Base-by-base conservation (phyloP, 2,113 vertebrate genomes). In the Ochotona princeps region DNA sequence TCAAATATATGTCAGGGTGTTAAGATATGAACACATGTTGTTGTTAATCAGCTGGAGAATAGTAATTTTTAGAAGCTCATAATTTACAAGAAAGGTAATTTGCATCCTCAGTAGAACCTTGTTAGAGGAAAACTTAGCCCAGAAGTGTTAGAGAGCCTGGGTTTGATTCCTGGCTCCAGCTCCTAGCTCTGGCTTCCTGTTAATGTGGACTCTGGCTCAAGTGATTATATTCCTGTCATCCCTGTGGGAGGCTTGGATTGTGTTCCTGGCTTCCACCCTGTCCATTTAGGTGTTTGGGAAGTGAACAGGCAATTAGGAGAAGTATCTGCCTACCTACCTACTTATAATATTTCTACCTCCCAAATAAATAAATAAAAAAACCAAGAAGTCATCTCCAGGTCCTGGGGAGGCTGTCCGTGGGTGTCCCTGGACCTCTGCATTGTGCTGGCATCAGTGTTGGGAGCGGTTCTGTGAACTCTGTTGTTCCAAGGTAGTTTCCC, bases 91-190 rank as follows among this genome's bases (percentile, higher is more conserved):
- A 73, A 47, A 81, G 28, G 26, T 51, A 66, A 7, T 69, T 90
- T 72, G 49, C 35, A 25, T 74, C 83, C 51, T 79, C 38, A 44
- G 3, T 28, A 76, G 21, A 35, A 47, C 61, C 87, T 87, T 73
- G 35, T 93, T 93, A 63, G 90, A 88, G 73, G 28, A 92, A 69
- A 35, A 84, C 8, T 44, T 44, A 44, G 38, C 38, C 38, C 38
- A 44, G 38, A 44, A 44, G 54, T 57, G 18, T 57, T 18, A 20
- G 54, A 57, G 54, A 17, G 7, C 54, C 54, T 57, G 54, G 54
- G 54, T 57, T 57, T 18, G 54, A 57, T 57, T 57, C 54, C 54
- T 57, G 54, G 6, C 54, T 57, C 54, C 54, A 57, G 54, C 54
- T 57, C 14, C 54, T 57, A 44, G 6, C 54, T 57, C 54, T 18